Base-by-base conservation (phyloP, 2,888 invertebrate species). In the Acrobasis repandana region DNA sequence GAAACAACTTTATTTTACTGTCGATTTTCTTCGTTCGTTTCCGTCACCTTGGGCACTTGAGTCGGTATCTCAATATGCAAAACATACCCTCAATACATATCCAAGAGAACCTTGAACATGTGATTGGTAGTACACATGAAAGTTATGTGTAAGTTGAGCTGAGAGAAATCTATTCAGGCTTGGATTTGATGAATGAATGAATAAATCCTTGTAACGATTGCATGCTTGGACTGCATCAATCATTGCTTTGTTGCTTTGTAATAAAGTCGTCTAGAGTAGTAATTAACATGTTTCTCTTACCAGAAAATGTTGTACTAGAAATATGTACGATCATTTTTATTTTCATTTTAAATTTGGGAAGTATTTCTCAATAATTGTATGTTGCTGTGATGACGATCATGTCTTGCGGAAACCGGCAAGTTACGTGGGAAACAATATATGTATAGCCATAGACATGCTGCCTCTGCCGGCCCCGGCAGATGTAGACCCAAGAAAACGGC, bases 1-100 rank as follows among this genome's bases (percentile, higher is more conserved):
- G 18, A 9, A 49, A 49, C 20, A n/a, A 49, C 49, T 49, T 49
- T 20, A 43, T 43, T 38, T 43, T 43, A 43, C 43, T 43, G n/a
- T 49, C 49, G 18, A 49, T 50, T 28, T 50, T 50, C 43, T 50
- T 18, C 20, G 28, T 50, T 14, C 1, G 43, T 43, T 43, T 43
- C 43, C 43, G 43, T 43, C 43, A 43, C 43, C 43, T 43, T 43
- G 43, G n/a, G 43, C 43, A n/a, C 43, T 4, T n/a, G 43, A 43
- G 43, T 14, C 28, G n/a, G 20, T 50, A 50, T 50, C 28, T 50
- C 50, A 20, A 50, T 50, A 50, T 50, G 50, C 50, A 50, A 50
- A 50, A 50, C 28, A 50, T 50, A 50, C 28, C 50, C 50, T 9
- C 50, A 50, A 50, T 50, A 28, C 50, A 28, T 50, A 43, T 4